Evolutionary conservation across 2,888 invertebrate species (phyloP).

Genomic region (Hoplodrina ambigua): DNA sequence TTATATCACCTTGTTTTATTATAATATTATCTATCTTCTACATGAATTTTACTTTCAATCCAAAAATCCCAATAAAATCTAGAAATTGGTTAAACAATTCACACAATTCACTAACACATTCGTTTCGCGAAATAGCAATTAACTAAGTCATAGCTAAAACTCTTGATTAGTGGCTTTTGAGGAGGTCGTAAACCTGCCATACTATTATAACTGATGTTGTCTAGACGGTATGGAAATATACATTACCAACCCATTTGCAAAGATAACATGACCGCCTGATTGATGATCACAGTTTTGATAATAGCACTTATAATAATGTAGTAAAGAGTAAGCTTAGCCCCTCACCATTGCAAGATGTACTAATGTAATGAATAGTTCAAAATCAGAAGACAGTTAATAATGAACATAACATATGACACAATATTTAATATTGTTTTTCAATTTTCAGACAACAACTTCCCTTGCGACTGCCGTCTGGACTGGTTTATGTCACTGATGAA

Average conservation of each 20-base stretch:
- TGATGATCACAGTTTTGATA: background rate
- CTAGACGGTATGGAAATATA: background rate
- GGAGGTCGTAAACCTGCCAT: background rate
- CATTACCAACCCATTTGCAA: background rate
- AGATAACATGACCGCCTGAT: background rate
- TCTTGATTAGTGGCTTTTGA: background rate
- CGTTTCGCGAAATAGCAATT: background rate
- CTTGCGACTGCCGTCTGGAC: conserved; percentile 83
- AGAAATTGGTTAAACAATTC: background rate
- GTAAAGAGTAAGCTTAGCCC: background rate
- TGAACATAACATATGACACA: background rate
- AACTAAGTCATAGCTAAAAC: background rate
- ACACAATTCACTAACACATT: background rate
- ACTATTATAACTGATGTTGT: background rate
- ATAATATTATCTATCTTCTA: background rate
- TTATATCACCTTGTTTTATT: background rate
- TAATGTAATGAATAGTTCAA: background rate
- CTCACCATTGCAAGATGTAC: too few species aligned
- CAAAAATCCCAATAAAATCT: background rate
- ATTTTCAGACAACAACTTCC: conserved; percentile 84
- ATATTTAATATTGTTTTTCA: conserved; percentile 16
- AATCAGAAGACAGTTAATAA: background rate
- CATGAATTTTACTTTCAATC: background rate
- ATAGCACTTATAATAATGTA: background rate
- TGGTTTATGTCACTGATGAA: conserved; percentile 82